Base-by-base conservation (phyloP, 2,113 vertebrate genomes). In the Nycticorax nycticorax region DNA sequence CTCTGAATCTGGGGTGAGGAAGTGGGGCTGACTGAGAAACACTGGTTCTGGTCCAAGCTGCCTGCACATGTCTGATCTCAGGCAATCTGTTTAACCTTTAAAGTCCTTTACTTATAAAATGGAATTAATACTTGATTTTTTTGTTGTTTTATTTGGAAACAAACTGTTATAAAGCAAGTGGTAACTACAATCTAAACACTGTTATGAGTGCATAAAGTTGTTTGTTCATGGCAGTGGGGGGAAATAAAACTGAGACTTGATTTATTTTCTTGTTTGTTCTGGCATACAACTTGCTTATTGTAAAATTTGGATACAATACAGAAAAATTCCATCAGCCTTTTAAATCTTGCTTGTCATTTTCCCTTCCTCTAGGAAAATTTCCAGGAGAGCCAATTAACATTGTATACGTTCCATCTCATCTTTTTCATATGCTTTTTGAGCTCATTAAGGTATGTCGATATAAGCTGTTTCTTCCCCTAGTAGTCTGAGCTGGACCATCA, bases 361-460 rank as follows among this genome's bases (percentile, higher is more conserved):
- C 67, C 41, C 56, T 80, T 89, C 30, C 88, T 97, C 76, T 97
- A 99, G 99, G 98, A 91, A 99, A 99, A 97, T 83, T 56, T 79
- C 97, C 98, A 14, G 97, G 89, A 80, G 96, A 99, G 21, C 98
- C 99, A 48, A 98, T 99, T 85, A 98, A 97, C 92, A 99, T 99
- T 1, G 99, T 99, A 3, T 99, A 99, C 6, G 99, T 99, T 72
- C 99, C 99, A 18, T 99, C 99, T 47, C 99, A 99, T 85, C 99
- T 99, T 47, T 99, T 99, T 94, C 99, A 99, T 71, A 99, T 99
- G 99, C 98, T 99, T 73, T 99, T 99, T 98, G 99, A 99, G 96
- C 99, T 99, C 33, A 99, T 99, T 95, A 99, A 99, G 99, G 99
- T 99, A 98, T 33, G 93, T 85, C 35, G 28, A 1, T 74, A 57